Evolutionary conservation across 1,140 invertebrate genomes (phyloP).

Genomic region (Pantala flavescens): DNA sequence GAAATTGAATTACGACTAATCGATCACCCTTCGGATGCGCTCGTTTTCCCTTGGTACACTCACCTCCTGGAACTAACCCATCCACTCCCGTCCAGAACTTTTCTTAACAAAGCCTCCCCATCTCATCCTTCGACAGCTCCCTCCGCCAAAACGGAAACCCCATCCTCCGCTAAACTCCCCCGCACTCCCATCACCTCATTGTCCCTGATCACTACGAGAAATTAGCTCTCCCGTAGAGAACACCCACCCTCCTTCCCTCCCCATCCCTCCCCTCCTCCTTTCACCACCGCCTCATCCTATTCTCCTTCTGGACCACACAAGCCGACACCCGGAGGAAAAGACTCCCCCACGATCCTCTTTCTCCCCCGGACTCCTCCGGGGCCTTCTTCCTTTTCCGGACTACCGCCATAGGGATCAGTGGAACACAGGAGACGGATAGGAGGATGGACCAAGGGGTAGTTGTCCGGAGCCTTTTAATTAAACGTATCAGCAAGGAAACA

Average conservation of each 20-base stretch:
- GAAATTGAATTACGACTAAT: not conserved
- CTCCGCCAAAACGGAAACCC: not conserved
- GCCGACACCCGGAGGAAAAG: not conserved
- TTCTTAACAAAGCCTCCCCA: too few relatives aligned
- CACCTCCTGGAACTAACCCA: too few relatives aligned
- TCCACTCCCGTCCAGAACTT: too few relatives aligned
- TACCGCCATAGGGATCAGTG: not conserved
- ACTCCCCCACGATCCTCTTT: not conserved
- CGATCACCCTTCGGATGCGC: not conserved
- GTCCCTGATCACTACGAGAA: slow-evolving; percentile 3
- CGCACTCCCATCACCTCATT: slow-evolving; percentile 3
- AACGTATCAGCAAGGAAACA: not conserved
- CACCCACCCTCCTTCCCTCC: not conserved
- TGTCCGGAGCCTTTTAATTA: not conserved
- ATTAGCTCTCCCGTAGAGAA: slow-evolving; percentile 1
- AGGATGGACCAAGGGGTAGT: not conserved
- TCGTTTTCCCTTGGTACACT: too few relatives aligned
- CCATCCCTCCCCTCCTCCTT: not conserved
- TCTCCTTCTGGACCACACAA: not conserved
- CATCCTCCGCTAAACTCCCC: not conserved
- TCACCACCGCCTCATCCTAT: not conserved
- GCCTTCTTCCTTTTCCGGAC: not conserved
- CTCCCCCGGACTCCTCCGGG: not conserved
- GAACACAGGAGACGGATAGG: slow-evolving; percentile 2
- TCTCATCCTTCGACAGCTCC: too few relatives aligned